A percentile compares a stretch with the other conserved stretches of the same genome.
These are phyloP conservation scores for Bombus sibiricus DNA, from an alignment of 1,140 invertebrate genomes.

Conservation along the genomic window DNA sequence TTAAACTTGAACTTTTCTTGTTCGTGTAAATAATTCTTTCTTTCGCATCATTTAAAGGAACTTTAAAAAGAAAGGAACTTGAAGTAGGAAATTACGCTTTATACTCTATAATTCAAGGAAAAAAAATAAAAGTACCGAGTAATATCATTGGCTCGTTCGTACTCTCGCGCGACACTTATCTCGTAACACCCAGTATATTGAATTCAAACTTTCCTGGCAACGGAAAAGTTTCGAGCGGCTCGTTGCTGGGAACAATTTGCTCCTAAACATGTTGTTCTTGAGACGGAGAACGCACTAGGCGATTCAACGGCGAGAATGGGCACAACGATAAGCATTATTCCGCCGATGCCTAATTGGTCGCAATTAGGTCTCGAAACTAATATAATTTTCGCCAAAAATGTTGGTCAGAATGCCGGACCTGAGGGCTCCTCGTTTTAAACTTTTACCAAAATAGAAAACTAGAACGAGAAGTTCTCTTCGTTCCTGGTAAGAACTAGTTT, in stretches of 20 bases:
- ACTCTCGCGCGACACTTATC: not conserved
- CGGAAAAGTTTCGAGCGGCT: not conserved
- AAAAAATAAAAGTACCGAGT: not conserved
- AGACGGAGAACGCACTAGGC: not conserved
- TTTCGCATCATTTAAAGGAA: not conserved
- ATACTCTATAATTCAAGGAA: not conserved
- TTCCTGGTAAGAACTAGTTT: slow-evolving; percentile 29
- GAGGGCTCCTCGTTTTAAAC: slow-evolving; percentile 8
- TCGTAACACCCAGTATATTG: not conserved
- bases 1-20: not conserved
- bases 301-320: not conserved
- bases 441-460: slow-evolving; percentile 26
- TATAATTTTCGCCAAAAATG: not conserved
- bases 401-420: too few species aligned
- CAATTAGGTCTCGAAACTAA: not conserved
- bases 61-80: not conserved
- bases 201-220: slow-evolving; percentile 8
- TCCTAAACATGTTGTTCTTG: slow-evolving; percentile 14
- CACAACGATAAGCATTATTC: not conserved
- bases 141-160: not conserved
- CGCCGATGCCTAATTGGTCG: not conserved
- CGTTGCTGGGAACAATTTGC: slow-evolving; percentile 10
- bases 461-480: not conserved
- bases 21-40: not conserved
- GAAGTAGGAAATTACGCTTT: not conserved